Evolutionary conservation across 2,113 vertebrate genomes (phyloP).

Genomic region (Scortum barcoo): DNA sequence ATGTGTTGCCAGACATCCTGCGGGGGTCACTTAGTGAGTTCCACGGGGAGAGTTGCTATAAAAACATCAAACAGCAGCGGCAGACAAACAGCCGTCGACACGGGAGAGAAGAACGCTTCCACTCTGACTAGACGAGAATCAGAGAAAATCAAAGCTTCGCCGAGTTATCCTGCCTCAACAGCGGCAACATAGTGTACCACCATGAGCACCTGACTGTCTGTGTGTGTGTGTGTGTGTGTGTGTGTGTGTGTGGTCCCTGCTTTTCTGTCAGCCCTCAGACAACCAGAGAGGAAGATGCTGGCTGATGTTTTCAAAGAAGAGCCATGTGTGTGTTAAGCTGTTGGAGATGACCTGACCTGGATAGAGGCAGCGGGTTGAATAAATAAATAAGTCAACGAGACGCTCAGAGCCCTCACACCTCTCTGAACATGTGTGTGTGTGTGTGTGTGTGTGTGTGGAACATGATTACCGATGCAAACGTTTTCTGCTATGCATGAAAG

Average conservation of each 20-base stretch:
- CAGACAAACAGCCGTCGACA: constrained; percentile 48
- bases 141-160: constrained; percentile 57
- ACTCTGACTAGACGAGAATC: constrained; percentile 21
- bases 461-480: constrained; percentile 50
- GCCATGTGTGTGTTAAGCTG: constrained; percentile 50
- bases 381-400: constrained; percentile 58
- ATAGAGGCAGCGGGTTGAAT: constrained; percentile 52
- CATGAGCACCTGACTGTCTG: constrained; percentile 14
- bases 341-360: constrained; percentile 66
- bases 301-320: constrained; percentile 57
- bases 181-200: background rate
- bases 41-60: constrained; percentile 48
- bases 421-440: background rate
- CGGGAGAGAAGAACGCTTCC: constrained; percentile 23
- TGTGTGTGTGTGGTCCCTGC: constrained; percentile 6
- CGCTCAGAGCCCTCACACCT: constrained; percentile 26
- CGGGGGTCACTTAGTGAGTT: constrained; percentile 44
- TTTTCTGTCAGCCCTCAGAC: constrained; percentile 24
- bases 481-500: constrained; percentile 50
- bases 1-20: constrained; percentile 53
- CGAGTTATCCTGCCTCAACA: background rate
- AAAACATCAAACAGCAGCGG: constrained; percentile 67
- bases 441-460: background rate
- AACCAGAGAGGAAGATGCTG: constrained; percentile 27
- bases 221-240: constrained; percentile 11